A percentile compares a stretch with the other conserved stretches of the same genome.
Conservation (phyloP, 2,888 invertebrate species). For the Ectemnius lituratus region DNA sequence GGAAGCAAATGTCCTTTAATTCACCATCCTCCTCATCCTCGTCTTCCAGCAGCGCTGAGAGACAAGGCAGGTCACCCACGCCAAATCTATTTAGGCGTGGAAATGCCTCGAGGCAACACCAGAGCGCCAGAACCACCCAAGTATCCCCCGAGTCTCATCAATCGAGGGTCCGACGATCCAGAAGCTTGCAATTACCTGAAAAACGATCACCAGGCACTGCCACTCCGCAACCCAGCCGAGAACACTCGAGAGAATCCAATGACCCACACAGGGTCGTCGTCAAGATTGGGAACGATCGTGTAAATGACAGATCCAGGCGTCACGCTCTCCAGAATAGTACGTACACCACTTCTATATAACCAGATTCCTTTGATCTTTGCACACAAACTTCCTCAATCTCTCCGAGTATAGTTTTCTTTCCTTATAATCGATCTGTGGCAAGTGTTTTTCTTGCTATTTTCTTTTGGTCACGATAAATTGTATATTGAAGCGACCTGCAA, state of each 20-base stretch:
- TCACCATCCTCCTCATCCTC: slow-evolving; percentile 71
- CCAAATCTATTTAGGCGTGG: slow-evolving; percentile 68
- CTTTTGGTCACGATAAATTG: not conserved
- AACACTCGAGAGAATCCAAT: slow-evolving; percentile 75
- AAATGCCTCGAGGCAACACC: slow-evolving; percentile 64
- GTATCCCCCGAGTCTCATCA: slow-evolving; percentile 71
- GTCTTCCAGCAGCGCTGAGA: slow-evolving; percentile 68
- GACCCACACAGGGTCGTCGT: slow-evolving; percentile 74
- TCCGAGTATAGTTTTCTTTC: not conserved
- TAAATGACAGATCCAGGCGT: slow-evolving; percentile 66
- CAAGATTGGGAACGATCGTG: slow-evolving; percentile 73
- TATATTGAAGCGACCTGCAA: too few species aligned
- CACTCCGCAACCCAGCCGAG: slow-evolving; percentile 72
- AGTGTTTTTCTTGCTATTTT: not conserved
- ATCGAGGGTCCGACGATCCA: slow-evolving; percentile 79
- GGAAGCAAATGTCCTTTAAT: slow-evolving; percentile 69
- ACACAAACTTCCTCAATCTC: too few species aligned
- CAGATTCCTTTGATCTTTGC: not conserved
- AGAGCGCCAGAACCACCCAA: slow-evolving; percentile 65
- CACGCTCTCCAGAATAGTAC: slow-evolving; percentile 70
- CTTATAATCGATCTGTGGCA: not conserved
- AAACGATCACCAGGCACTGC: slow-evolving; percentile 78
- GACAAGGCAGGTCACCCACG: slow-evolving; percentile 71
- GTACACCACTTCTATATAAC: slow-evolving; percentile 44
- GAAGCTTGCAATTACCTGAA: slow-evolving; percentile 84